Evolutionary conservation across 1,140 invertebrate species (phyloP), one percentile per base, ranked within the genome.

Genomic region (Drosophila rhopaloa): DNA sequence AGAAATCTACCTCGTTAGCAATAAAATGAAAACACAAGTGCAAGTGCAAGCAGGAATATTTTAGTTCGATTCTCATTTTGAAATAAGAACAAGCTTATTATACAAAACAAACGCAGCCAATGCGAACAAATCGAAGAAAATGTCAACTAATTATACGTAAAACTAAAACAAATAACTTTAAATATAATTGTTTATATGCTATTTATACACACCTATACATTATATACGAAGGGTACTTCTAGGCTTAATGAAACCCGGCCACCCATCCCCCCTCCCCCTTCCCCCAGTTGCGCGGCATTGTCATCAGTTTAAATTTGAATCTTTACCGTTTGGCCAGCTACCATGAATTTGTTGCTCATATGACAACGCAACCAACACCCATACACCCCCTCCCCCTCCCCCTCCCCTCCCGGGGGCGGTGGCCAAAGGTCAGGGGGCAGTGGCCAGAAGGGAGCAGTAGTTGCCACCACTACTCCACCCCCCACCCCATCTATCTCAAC

Each of bases 291-390:
- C 43, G 61, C 54, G 14, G 38, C 57, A 59, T 82, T 86, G 82
- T 86, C 82, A 86, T 86, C 82, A 71, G 82, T 86, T 86, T 86
- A 86, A 86, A 86, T 86, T 86, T 86, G 79, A 79, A 84, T 79
- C 61, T 73, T 67, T 73, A 79, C 61, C 72, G 35, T 86, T 86
- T 86, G 82, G 82, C 83, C 71, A 88, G 66, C 57, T 50, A 77
- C 55, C 53, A 59, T 47, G 51, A 79, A 63, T 74, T 88, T 86
- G 82, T 86, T 86, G 83, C 84, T 76, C 66, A 86, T 51, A 86
- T 80, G 82, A 88, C 82, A 88, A 86, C 51, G 68, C 67, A 48
- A 63, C 59, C 44, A 47, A 47, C 40, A 10, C 41, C 11, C 38
- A 19, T 6, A 35, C 41, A 43, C 3, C 10, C n/a, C 2, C 40